Conservation (phyloP, 2,888 invertebrate species). For the Andrena marginata region DNA sequence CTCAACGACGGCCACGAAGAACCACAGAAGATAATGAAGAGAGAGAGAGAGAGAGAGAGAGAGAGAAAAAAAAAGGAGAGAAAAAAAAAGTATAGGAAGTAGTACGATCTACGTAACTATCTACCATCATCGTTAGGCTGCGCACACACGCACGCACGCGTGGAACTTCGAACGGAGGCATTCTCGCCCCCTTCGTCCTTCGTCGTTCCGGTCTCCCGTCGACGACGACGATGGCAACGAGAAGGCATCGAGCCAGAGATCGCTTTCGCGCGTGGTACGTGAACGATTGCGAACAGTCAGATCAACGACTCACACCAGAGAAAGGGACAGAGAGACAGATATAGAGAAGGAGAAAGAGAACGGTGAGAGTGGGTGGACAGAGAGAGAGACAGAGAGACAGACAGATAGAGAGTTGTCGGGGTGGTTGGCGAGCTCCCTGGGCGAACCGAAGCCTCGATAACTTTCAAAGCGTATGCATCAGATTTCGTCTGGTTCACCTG, state of each 20-base stretch:
- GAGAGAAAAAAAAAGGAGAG: not conserved
- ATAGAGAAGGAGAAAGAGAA: slow-evolving; percentile 37
- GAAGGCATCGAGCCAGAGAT: not conserved
- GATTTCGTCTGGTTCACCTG: not conserved
- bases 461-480: not conserved
- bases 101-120: slow-evolving; percentile 52
- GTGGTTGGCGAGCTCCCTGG: slow-evolving; percentile 22
- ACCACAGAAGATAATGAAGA: slow-evolving; percentile 20
- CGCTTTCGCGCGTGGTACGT: slow-evolving; percentile 55
- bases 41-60: too few species aligned
- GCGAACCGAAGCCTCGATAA: not conserved
- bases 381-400: slow-evolving; percentile 47
- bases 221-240: not conserved
- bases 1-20: slow-evolving; percentile 47
- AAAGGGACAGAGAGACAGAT: slow-evolving; percentile 67
- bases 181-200: slow-evolving; percentile 6
- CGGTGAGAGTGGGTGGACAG: slow-evolving; percentile 8
- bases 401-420: slow-evolving; percentile 24
- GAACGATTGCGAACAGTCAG: slow-evolving; percentile 68
- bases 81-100: not conserved
- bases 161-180: slow-evolving; percentile 28
- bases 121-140: slow-evolving; percentile 63
- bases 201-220: slow-evolving; percentile 3
- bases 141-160: slow-evolving; percentile 52
- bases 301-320: slow-evolving; percentile 72